These are phyloP conservation scores for Talpa occidentalis DNA, from an alignment of 2,113 vertebrate genomes.

Conservation along the genomic window DNA sequence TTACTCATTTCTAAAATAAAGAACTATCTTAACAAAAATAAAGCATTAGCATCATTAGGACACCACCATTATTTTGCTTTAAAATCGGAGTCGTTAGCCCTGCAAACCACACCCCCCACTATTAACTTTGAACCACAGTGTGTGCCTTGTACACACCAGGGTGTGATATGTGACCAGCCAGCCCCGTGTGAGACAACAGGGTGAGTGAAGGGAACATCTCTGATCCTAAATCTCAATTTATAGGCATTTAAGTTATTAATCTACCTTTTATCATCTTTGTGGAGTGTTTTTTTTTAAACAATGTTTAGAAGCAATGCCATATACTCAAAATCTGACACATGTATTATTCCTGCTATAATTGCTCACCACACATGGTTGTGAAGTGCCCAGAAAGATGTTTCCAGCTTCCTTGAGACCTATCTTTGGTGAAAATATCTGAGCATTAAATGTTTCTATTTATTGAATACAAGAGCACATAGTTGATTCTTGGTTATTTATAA, in stretches of 20 bases:
- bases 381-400: background rate
- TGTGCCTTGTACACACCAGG: background rate
- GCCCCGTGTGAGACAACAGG: background rate
- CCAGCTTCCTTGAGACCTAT: background rate
- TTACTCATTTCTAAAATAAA: constrained; percentile 33
- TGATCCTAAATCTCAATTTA: constrained; percentile 27
- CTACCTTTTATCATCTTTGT: constrained; percentile 55
- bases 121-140: constrained; percentile 30
- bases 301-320: constrained; percentile 25
- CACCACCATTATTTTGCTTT: background rate
- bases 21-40: background rate
- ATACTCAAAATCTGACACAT: background rate
- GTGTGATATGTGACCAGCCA: background rate
- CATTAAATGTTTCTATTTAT: constrained; percentile 19
- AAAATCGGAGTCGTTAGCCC: constrained; percentile 28
- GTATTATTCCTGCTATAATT: constrained; percentile 37
- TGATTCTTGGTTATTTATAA: constrained; percentile 32
- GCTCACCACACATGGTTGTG: constrained; percentile 12
- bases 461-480: background rate
- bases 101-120: constrained; percentile 25
- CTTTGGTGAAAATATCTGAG: background rate
- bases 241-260: constrained; percentile 30
- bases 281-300: constrained; percentile 46
- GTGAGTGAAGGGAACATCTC: background rate
- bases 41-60: constrained; percentile 40